phyloP scores from a whole-genome alignment of 1,140 invertebrate genomes.

The Bombus polaris region DNA sequence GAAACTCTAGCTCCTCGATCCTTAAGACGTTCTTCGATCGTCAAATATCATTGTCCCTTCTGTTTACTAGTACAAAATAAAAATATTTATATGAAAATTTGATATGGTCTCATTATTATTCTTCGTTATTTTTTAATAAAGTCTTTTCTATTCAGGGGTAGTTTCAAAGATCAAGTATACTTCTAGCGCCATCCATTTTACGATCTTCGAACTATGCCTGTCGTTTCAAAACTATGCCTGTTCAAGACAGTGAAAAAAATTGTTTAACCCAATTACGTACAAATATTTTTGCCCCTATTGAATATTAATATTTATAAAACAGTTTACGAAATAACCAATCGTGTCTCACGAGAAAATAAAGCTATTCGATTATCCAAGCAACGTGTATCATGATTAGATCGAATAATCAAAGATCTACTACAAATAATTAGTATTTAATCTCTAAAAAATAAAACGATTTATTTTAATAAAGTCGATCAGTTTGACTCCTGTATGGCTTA shows the following conservation, averaged over 20 bases:
- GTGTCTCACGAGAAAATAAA: too few species aligned
- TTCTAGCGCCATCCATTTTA: constrained; percentile 56
- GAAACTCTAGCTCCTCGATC: not conserved
- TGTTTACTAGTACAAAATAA: not conserved
- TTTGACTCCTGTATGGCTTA: not conserved
- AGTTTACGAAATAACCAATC: too few species aligned
- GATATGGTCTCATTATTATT: too few species aligned
- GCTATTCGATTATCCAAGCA: too few species aligned
- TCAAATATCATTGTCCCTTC: not conserved
- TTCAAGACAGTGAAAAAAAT: not conserved
- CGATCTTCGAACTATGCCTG: not conserved
- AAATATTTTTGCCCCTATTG: too few species aligned
- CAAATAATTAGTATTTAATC: not conserved
- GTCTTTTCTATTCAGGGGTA: not conserved
- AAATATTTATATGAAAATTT: not conserved
- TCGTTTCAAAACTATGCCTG: not conserved
- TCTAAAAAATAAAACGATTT: not conserved
- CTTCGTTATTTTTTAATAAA: not conserved
- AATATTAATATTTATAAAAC: too few species aligned
- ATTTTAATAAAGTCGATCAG: not conserved
- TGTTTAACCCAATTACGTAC: too few species aligned
- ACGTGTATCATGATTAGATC: too few species aligned
- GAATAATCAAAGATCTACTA: not conserved
- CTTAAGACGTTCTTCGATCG: not conserved
- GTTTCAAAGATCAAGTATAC: constrained; percentile 20